Evolutionary conservation across 2,797 vertebrate genomes (phyloP).

Genomic region (Crocidura indochinensis): DNA sequence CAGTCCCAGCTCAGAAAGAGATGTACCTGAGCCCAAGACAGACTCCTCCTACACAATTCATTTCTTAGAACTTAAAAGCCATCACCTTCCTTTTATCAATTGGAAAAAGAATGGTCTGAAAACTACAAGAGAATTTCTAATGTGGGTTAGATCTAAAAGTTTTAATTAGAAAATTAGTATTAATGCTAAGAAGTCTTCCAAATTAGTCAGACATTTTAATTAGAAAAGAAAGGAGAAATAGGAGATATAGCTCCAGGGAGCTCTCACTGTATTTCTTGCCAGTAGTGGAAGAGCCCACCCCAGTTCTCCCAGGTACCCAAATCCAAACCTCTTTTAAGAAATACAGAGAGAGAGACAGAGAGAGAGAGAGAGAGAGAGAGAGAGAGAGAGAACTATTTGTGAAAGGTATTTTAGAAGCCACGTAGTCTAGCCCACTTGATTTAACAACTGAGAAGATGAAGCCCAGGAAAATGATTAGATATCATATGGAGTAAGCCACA

Average conservation of each 20-base stretch:
- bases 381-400: not conserved
- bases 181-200: constrained; percentile 42
- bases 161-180: constrained; percentile 54
- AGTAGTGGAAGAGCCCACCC: not conserved
- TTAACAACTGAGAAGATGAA: constrained; percentile 60
- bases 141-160: constrained; percentile 51
- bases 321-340: constrained; percentile 47
- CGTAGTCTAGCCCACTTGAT: not conserved
- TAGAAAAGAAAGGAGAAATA: not conserved
- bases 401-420: constrained; percentile 28
- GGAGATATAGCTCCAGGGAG: not conserved
- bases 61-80: constrained; percentile 48
- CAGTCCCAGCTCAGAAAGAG: constrained; percentile 8
- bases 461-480: not conserved
- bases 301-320: not conserved
- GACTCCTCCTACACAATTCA: constrained; percentile 28
- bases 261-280: not conserved
- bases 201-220: constrained; percentile 51
- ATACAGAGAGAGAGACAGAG: no score
- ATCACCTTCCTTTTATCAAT: constrained; percentile 11
- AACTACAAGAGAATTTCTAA: constrained; percentile 61
- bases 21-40: not conserved
- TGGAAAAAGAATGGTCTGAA: constrained; percentile 55
- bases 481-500: not conserved
- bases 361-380: no score